A percentile compares a stretch with the other conserved stretches of the same genome.
Evolutionary conservation across 2,113 vertebrate species (phyloP).

Genomic region (Deroptyus accipitrinus): DNA sequence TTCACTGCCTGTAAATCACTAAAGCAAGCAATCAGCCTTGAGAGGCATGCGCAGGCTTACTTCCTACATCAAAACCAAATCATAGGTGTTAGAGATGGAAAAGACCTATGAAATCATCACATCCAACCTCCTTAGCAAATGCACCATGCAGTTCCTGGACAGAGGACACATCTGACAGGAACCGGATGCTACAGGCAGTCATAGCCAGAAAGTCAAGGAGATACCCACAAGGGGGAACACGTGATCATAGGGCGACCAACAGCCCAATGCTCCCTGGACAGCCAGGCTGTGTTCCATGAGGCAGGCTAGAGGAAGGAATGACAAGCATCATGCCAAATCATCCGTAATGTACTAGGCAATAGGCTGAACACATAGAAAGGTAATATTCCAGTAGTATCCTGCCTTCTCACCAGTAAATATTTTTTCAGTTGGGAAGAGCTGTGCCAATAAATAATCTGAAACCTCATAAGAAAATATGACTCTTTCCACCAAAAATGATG

Average conservation of each 20-base stretch:
- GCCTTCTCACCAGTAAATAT: constrained; percentile 15
- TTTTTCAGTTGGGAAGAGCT: constrained; percentile 57
- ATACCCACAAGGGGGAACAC: background rate
- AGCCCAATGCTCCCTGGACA: background rate
- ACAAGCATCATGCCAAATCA: background rate
- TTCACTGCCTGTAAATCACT: constrained; percentile 21
- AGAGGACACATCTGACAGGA: background rate
- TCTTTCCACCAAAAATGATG: constrained; percentile 52
- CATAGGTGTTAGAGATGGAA: background rate
- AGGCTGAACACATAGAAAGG: constrained; percentile 4
- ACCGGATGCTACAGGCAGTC: background rate
- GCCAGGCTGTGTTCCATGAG: background rate
- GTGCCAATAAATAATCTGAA: constrained; percentile 66
- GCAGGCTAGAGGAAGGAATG: background rate
- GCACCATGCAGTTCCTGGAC: background rate
- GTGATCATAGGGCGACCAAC: background rate
- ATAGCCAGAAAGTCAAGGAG: background rate
- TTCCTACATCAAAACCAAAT: background rate
- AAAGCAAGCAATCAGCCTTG: background rate
- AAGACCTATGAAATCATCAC: constrained; percentile 24
- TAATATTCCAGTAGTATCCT: constrained; percentile 9
- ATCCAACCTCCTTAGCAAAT: background rate
- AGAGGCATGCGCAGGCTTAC: background rate
- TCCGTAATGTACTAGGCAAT: background rate
- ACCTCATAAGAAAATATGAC: constrained; percentile 67